A percentile compares a stretch with the other conserved stretches of the same genome.
phyloP scores from a whole-genome alignment of 2,888 invertebrate genomes.

The Ferrisia virgata region DNA sequence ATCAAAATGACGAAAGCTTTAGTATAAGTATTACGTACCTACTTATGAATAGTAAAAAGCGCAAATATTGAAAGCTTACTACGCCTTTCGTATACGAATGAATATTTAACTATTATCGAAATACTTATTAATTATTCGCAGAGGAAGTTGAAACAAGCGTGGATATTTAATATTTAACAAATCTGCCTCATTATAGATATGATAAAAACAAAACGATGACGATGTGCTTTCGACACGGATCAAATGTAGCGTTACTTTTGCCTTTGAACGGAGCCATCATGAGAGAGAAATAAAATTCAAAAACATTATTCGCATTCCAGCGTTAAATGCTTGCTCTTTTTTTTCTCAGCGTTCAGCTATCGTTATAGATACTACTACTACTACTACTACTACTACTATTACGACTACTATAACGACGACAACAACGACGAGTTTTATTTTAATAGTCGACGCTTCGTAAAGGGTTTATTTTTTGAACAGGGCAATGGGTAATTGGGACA shows the following conservation, averaged over 20 bases:
- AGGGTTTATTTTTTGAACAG: neutral
- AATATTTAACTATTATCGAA: neutral
- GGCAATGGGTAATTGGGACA: neutral
- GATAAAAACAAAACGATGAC: constrained; percentile 9
- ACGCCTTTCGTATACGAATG: too few species aligned
- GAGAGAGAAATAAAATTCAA: neutral
- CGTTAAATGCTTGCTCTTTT: neutral
- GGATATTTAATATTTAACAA: neutral
- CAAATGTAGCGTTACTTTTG: constrained; percentile 3
- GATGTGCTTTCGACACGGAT: neutral
- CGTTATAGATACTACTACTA: neutral
- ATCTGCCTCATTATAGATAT: constrained; percentile 4
- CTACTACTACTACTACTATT: too few species aligned
- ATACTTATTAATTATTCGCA: neutral
- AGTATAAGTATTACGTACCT: too few species aligned
- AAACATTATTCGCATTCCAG: neutral
- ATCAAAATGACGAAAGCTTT: neutral
- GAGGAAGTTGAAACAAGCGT: neutral
- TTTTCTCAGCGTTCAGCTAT: neutral
- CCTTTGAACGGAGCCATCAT: neutral
- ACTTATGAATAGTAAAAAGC: neutral
- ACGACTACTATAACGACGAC: too few species aligned
- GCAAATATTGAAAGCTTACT: neutral
- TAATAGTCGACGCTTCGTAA: neutral
- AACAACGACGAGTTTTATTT: neutral